Evolutionary conservation across 2,797 vertebrate genomes (phyloP).

Genomic region (Oreortyx pictus): DNA sequence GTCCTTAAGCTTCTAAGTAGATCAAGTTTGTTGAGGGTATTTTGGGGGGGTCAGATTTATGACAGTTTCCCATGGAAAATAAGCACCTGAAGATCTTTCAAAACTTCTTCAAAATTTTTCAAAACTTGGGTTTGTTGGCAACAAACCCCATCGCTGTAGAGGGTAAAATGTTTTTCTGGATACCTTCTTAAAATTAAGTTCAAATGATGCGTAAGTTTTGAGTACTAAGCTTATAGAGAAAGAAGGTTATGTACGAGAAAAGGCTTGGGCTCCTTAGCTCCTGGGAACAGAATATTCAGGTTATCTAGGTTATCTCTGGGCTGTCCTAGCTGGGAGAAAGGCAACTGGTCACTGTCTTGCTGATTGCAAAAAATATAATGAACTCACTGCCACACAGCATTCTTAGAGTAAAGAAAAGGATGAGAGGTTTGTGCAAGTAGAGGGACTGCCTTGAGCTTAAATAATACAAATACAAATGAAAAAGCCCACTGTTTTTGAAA

Average conservation of each 20-base stretch:
- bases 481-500: rapidly evolving
- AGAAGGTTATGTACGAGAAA: not conserved
- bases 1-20: not conserved
- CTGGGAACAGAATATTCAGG: not conserved
- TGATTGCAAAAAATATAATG: not conserved
- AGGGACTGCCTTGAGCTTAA: not conserved
- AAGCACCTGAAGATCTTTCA: not conserved
- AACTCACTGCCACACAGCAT: rapidly evolving
- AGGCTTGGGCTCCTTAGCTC: not conserved
- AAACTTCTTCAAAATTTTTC: no score
- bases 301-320: not conserved
- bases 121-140: no score
- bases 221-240: not conserved
- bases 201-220: not conserved
- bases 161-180: not conserved
- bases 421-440: not conserved
- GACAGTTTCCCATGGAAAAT: not conserved
- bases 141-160: not conserved
- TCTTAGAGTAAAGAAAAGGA: not conserved
- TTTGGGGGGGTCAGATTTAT: not conserved
- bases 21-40: not conserved
- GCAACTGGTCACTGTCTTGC: not conserved
- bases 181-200: not conserved
- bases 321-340: not conserved
- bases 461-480: not conserved